Percentiles rank a stretch among this genome's conserved stretches.
Conservation (phyloP, 2,888 invertebrate genomes). For the Clunio marinus region DNA sequence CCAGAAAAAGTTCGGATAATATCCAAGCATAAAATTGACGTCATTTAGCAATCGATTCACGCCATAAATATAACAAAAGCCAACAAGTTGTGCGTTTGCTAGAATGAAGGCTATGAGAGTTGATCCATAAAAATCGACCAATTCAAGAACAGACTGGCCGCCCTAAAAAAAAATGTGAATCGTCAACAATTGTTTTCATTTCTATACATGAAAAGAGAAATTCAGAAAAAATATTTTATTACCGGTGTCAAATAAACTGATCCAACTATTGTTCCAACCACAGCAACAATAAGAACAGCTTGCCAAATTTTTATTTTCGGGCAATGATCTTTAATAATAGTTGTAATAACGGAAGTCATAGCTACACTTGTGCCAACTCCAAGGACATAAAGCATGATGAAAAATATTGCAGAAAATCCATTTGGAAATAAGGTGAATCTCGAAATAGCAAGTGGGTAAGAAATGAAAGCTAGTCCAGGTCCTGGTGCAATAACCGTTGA, state of each 20-base stretch:
- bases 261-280: constrained; percentile 56
- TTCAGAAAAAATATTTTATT: constrained; percentile 53
- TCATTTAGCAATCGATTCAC: constrained; percentile 64
- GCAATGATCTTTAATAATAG: constrained; percentile 52
- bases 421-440: constrained; percentile 43
- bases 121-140: constrained; percentile 71
- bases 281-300: constrained; percentile 52
- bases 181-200: too few species aligned
- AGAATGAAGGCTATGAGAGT: constrained; percentile 67
- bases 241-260: constrained; percentile 63
- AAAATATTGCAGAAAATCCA: constrained; percentile 56
- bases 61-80: constrained; percentile 71
- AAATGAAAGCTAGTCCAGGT: constrained; percentile 56
- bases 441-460: constrained; percentile 57
- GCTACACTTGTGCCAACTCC: constrained; percentile 55
- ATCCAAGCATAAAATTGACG: constrained; percentile 74
- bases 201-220: too few species aligned
- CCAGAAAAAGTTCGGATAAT: constrained; percentile 69
- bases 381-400: constrained; percentile 56
- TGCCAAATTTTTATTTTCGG: constrained; percentile 52
- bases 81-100: constrained; percentile 63
- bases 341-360: constrained; percentile 52
- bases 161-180: constrained; percentile 55
- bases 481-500: constrained; percentile 55
- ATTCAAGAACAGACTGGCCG: constrained; percentile 66